phyloP scores from a whole-genome alignment of 2,888 invertebrate species.

The Andrena chrysosceles region DNA sequence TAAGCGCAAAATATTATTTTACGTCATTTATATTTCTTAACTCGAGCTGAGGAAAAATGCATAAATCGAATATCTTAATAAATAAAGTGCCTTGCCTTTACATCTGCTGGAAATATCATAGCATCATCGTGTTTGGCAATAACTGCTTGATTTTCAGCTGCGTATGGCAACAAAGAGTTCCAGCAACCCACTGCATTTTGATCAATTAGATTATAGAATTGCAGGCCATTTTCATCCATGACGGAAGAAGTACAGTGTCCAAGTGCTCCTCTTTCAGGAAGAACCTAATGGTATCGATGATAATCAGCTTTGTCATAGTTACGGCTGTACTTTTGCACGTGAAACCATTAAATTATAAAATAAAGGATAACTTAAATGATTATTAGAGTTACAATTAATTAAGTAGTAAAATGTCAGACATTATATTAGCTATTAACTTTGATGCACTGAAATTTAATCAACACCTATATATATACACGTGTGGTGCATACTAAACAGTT shows the following conservation, averaged over 20 bases:
- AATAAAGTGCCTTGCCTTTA: conserved; percentile 87
- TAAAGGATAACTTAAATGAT: too few relatives aligned
- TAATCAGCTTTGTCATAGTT: background rate
- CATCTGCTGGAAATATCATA: conserved; percentile 92
- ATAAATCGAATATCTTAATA: background rate
- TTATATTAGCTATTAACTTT: too few relatives aligned
- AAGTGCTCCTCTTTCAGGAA: conserved; percentile 89
- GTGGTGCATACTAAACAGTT: too few relatives aligned
- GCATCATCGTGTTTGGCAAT: conserved; percentile 91
- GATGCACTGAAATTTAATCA: too few relatives aligned
- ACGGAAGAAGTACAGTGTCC: conserved; percentile 91
- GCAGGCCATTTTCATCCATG: conserved; percentile 91
- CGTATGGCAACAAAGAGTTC: conserved; percentile 89
- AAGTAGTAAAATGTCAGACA: too few relatives aligned
- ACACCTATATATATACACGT: too few relatives aligned
- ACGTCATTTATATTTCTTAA: too few relatives aligned
- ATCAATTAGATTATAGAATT: conserved; percentile 92
- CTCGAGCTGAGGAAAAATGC: background rate
- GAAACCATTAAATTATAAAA: too few relatives aligned
- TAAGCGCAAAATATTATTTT: too few relatives aligned
- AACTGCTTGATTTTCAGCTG: conserved; percentile 89
- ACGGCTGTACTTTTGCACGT: background rate
- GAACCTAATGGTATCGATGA: conserved; percentile 71
- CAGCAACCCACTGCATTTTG: conserved; percentile 94
- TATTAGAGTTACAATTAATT: too few relatives aligned